phyloP scores from a whole-genome alignment of 2,888 invertebrate genomes.

The Brachylomia viminalis region DNA sequence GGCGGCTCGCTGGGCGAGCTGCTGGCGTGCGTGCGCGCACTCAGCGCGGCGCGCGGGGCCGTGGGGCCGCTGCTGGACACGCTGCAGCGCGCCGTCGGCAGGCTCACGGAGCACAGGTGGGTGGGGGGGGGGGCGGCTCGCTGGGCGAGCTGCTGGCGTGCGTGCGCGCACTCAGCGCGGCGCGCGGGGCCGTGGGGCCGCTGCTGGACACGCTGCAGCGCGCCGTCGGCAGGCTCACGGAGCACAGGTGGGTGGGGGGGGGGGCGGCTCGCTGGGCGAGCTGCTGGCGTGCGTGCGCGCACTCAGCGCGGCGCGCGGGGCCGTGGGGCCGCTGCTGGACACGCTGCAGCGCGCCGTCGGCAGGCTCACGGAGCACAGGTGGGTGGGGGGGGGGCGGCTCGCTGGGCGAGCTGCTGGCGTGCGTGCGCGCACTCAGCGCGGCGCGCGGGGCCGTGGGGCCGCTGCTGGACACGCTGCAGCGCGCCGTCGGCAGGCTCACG shows the following conservation, averaged over 20 bases:
- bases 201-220: constrained; percentile 97
- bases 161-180: constrained; percentile 95
- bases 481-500: constrained; percentile 95
- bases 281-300: constrained; percentile 94
- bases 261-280: constrained; percentile 95
- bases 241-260: too few species aligned
- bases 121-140: too few species aligned
- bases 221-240: constrained; percentile 95
- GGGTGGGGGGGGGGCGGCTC: too few species aligned
- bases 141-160: constrained; percentile 95
- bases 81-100: constrained; percentile 96
- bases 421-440: constrained; percentile 95
- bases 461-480: constrained; percentile 96
- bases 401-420: constrained; percentile 94
- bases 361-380: too few species aligned
- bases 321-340: constrained; percentile 97
- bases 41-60: constrained; percentile 97
- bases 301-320: constrained; percentile 96
- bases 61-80: constrained; percentile 97
- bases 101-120: too few species aligned
- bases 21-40: too few species aligned
- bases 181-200: constrained; percentile 97
- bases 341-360: constrained; percentile 97
- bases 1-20: too few species aligned
- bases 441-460: constrained; percentile 97